Evolutionary conservation across 2,888 invertebrate genomes (phyloP), one percentile per base, ranked within the genome.

Genomic region (Cerceris ruficornis): DNA sequence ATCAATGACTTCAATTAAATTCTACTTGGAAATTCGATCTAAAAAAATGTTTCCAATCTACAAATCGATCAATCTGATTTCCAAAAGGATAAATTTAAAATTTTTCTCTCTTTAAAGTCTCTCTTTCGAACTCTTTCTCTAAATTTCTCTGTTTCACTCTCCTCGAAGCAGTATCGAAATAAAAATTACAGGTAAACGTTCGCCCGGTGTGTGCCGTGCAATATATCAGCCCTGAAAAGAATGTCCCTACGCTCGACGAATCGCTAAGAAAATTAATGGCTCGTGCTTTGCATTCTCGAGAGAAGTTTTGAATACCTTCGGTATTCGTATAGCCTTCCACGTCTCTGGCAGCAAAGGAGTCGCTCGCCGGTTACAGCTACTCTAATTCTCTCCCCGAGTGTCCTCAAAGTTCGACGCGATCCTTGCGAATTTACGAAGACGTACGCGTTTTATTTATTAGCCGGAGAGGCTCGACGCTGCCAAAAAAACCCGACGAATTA

Each of bases 181-280:
- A 81, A 81, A 80, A 80, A 69, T 80, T 42, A 43, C 67, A 55
- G 64, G 62, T 58, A 72, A 72, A 73, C 69, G 79, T 70, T 76
- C 69, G 58, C 57, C 5, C 59, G 54, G 61, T n/a, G 70, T 58
- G 43, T 58, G 43, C 64, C 64, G 75, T 54, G 77, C 70, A 68
- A 83, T 86, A 81, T 83, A 86, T 86, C 84, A 86, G 71, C 50
- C 68, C 75, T 75, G 75, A 75, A 71, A 77, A 80, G 80, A 83
- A 84, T 81, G 80, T 81, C 80, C 78, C 58, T 75, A 80, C 84
- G 86, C 82, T 74, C 82, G 75, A 82, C 80, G 86, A 86, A 82
- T 86, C 78, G 78, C 77, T 77, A 77, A 83, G 83, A 80, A 86
- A 87, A 87, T 87, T 84, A 85, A 87, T 86, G 86, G 84, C 69